Evolutionary conservation across 2,797 vertebrate genomes (phyloP).

Genomic region (Prionace glauca): DNA sequence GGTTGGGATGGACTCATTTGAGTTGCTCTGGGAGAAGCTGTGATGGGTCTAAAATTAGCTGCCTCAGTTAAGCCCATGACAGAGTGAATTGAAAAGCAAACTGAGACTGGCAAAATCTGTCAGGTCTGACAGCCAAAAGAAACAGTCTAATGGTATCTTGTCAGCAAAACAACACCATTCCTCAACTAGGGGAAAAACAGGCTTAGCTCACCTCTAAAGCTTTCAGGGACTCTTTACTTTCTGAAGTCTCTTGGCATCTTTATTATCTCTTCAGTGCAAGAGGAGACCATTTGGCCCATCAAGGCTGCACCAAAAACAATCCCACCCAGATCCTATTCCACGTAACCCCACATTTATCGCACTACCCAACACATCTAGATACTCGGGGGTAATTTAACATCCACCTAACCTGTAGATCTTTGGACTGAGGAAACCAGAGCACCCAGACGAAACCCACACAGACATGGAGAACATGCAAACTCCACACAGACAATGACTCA

Average conservation of each 20-base stretch:
- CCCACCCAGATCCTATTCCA: too few relatives aligned
- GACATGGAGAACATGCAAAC: too few relatives aligned
- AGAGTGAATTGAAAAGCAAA: background rate
- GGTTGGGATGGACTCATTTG: background rate
- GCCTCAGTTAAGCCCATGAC: background rate
- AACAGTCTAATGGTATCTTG: background rate
- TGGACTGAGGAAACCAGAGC: too few relatives aligned
- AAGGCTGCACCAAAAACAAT: too few relatives aligned
- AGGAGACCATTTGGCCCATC: too few relatives aligned
- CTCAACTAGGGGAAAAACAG: background rate
- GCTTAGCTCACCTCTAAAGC: background rate
- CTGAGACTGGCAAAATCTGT: background rate
- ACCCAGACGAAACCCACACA: too few relatives aligned
- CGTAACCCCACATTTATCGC: too few relatives aligned
- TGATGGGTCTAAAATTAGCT: slow-evolving; percentile 32
- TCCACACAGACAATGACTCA: too few relatives aligned
- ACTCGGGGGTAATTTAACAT: too few relatives aligned
- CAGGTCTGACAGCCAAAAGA: background rate
- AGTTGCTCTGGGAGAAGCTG: background rate
- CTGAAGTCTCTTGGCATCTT: background rate
- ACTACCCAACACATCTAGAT: too few relatives aligned
- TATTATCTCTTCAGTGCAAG: too few relatives aligned
- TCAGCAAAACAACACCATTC: background rate
- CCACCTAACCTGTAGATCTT: too few relatives aligned
- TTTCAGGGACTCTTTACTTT: background rate